These are phyloP conservation scores for Passer montanus DNA, from an alignment of 2,113 vertebrate species.

Conservation along the genomic window DNA sequence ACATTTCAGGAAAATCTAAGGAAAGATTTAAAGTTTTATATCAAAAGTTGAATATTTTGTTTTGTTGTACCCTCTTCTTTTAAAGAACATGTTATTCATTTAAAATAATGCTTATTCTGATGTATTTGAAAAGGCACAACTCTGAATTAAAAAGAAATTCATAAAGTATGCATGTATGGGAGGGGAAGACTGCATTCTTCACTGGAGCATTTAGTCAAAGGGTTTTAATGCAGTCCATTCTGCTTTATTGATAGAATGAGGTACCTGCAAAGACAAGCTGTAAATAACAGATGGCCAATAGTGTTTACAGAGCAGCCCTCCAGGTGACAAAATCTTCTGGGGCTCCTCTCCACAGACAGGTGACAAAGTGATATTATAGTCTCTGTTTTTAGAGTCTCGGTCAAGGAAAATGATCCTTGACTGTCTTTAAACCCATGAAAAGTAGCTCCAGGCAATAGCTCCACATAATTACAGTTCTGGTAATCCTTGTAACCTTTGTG, in stretches of 20 bases:
- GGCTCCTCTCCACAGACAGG: neutral
- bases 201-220: neutral
- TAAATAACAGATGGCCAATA: conserved; percentile 14
- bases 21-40: conserved; percentile 63
- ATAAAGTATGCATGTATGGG: conserved; percentile 19
- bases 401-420: neutral
- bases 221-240: neutral
- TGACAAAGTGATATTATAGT: neutral
- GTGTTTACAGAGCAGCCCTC: neutral
- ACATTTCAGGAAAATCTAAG: conserved; percentile 39
- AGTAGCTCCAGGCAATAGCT: neutral
- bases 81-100: conserved; percentile 36
- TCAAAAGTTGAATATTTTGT: conserved; percentile 57
- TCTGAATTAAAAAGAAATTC: conserved; percentile 37
- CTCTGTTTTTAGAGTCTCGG: neutral
- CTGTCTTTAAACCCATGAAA: neutral
- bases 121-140: conserved; percentile 27
- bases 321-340: neutral
- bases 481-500: neutral
- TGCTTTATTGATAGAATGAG: neutral
- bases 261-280: neutral
- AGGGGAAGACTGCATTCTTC: neutral
- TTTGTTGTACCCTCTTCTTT: conserved; percentile 24
- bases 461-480: neutral
- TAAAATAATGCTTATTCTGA: conserved; percentile 24